Conservation (phyloP, 1,140 invertebrate species). For the Gonioctena quinquepunctata region DNA sequence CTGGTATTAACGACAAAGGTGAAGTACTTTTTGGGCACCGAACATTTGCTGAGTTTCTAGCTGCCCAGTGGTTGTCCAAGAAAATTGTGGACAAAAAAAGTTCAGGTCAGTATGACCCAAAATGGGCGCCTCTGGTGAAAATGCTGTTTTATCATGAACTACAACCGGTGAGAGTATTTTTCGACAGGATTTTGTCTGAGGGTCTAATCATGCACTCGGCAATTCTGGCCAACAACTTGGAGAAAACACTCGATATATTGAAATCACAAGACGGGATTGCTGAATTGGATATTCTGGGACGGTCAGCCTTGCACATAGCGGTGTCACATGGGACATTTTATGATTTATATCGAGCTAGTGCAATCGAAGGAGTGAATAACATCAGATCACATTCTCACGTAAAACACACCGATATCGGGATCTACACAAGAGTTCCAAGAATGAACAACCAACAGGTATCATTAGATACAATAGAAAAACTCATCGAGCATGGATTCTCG, state of each 20-base stretch:
- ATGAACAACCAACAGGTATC: background rate
- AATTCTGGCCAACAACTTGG: background rate
- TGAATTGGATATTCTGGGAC: background rate
- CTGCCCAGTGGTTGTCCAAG: background rate
- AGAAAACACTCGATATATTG: background rate
- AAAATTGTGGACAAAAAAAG: background rate
- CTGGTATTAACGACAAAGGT: background rate
- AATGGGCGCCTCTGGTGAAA: background rate
- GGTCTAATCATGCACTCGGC: background rate
- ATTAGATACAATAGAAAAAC: background rate
- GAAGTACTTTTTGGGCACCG: conserved; percentile 1
- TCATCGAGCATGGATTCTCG: background rate
- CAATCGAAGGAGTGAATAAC: background rate
- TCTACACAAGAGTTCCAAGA: background rate
- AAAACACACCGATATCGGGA: background rate
- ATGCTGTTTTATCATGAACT: background rate
- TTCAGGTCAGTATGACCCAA: background rate
- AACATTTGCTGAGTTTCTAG: conserved; percentile 3
- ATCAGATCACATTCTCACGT: background rate
- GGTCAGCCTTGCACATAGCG: background rate
- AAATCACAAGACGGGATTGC: background rate
- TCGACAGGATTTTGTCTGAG: conserved; percentile 3
- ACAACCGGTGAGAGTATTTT: background rate
- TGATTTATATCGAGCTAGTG: background rate
- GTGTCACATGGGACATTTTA: background rate